Evolutionary conservation across 2,888 invertebrate species (phyloP).

Genomic region (Eupithecia tripunctaria): DNA sequence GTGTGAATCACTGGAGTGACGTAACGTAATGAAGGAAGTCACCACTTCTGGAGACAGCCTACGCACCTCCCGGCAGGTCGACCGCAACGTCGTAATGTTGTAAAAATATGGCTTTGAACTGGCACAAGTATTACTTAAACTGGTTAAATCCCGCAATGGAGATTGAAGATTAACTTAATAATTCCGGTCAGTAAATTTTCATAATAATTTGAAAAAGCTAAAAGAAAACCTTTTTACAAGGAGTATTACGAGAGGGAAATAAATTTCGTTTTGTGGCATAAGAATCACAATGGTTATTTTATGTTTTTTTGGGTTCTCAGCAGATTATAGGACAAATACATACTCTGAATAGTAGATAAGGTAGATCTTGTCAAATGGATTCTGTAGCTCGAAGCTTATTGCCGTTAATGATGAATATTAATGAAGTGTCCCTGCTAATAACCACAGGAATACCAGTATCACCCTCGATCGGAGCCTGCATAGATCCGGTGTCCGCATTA

Average conservation of each 20-base stretch:
- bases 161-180: conserved; percentile 58
- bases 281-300: conserved; percentile 23
- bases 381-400: conserved; percentile 5
- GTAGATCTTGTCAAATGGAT: conserved; percentile 1
- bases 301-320: conserved; percentile 5
- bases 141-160: conserved; percentile 56
- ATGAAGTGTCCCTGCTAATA: conserved; percentile 29
- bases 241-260: conserved; percentile 35
- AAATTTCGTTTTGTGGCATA: conserved; percentile 26
- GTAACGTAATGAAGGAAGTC: conserved; percentile 81
- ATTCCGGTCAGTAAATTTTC: conserved; percentile 53
- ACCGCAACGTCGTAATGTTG: conserved; percentile 58
- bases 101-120: conserved; percentile 65
- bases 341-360: conserved; percentile 2
- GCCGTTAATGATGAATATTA: conserved; percentile 29
- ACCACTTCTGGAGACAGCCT: conserved; percentile 73
- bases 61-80: conserved; percentile 67
- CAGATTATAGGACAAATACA: not conserved
- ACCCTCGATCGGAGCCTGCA: conserved; percentile 29
- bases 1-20: conserved; percentile 77
- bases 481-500: conserved; percentile 53
- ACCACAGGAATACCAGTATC: conserved; percentile 33
- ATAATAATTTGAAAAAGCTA: conserved; percentile 41
- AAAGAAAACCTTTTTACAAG: conserved; percentile 40
- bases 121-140: conserved; percentile 58